Percentiles rank a stretch among this genome's conserved stretches.
Conservation (phyloP, 2,113 vertebrate genomes). For the Nyctereutes procyonoides region DNA sequence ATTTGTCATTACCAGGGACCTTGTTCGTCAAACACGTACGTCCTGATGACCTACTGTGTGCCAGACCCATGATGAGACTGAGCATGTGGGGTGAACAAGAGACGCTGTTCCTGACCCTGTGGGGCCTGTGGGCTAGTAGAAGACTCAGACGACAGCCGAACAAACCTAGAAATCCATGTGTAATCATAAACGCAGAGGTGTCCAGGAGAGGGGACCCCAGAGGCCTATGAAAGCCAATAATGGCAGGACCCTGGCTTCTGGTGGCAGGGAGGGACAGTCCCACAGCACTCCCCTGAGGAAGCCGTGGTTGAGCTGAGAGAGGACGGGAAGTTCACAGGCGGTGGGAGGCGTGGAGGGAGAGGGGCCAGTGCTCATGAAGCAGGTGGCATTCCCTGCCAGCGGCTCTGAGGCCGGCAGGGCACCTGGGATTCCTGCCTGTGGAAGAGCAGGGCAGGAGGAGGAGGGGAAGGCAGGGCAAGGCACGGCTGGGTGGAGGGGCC, state of each 20-base stretch:
- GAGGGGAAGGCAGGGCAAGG: not conserved
- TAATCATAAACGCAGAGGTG: not conserved
- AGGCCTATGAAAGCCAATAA: not conserved
- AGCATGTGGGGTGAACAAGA: not conserved
- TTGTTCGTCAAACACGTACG: not conserved
- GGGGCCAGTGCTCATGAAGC: not conserved
- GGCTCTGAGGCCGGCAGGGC: not conserved
- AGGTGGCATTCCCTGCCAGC: not conserved
- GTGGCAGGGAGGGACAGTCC: not conserved
- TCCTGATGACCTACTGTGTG: not conserved
- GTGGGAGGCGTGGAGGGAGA: not conserved
- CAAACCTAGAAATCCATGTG: rapidly evolving
- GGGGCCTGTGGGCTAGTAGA: not conserved
- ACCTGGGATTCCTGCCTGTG: rapidly evolving
- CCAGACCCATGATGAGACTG: not conserved
- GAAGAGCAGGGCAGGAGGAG: too few relatives aligned
- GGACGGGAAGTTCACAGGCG: too few relatives aligned
- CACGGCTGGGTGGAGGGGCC: not conserved
- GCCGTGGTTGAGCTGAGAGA: rapidly evolving
- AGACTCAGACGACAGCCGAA: not conserved
- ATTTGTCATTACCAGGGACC: not conserved
- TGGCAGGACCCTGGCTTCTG: not conserved
- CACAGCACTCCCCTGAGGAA: not conserved
- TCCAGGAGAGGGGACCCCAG: rapidly evolving
- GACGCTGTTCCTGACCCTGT: not conserved